Conservation (phyloP, 2,797 vertebrate species). For the Gymnodraco acuticeps region DNA sequence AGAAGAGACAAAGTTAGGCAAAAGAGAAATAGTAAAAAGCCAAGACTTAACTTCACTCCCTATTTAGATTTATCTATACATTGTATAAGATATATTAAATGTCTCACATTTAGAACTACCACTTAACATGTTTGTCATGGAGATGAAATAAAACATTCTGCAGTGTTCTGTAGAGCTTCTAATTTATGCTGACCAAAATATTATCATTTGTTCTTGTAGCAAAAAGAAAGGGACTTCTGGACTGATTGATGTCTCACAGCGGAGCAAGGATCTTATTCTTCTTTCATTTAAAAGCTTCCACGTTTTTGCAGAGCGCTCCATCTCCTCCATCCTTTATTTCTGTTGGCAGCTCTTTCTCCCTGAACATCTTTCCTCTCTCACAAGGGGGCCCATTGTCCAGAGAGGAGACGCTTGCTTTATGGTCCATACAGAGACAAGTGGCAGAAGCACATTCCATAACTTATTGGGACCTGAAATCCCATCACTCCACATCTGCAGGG, state of each 20-base stretch:
- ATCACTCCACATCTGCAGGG: conserved; percentile 56
- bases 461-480: conserved; percentile 65
- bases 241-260: conserved; percentile 67
- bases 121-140: conserved; percentile 19
- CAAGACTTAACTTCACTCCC: conserved; percentile 33
- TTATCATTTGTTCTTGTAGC: conserved; percentile 58
- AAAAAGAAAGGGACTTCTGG: conserved; percentile 41
- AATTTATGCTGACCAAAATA: conserved; percentile 64
- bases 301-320: conserved; percentile 57
- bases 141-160: conserved; percentile 28
- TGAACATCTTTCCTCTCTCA: conserved; percentile 69
- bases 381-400: conserved; percentile 73
- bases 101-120: conserved; percentile 21
- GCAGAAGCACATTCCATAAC: conserved; percentile 70
- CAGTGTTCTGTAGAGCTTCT: conserved; percentile 18
- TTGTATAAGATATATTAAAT: conserved; percentile 13
- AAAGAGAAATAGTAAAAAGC: conserved; percentile 11
- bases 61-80: conserved; percentile 17
- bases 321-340: conserved; percentile 72
- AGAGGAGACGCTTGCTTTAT: conserved; percentile 68
- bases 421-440: conserved; percentile 72
- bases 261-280: conserved; percentile 56
- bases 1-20: conserved; percentile 10
- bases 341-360: conserved; percentile 73
- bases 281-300: conserved; percentile 65